Evolutionary conservation across 2,797 vertebrate species (phyloP), one percentile per base, ranked within the genome.

Genomic region (Calcarius lapponicus): DNA sequence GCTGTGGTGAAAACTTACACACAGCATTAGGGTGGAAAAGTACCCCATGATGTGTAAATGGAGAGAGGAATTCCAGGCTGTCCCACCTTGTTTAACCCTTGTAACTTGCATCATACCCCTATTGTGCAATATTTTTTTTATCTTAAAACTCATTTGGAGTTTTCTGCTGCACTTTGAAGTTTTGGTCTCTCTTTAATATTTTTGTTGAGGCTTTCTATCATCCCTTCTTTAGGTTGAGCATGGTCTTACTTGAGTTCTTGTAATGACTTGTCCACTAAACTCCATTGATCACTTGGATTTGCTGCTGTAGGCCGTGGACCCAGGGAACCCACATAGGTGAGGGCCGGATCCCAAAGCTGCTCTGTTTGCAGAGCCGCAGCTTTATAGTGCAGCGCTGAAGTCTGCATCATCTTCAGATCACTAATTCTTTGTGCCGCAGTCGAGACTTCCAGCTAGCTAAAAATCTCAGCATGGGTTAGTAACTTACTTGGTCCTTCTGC

Each of bases 291-390:
- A 1, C 26, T 58, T 65, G 72, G 32, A 8, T 58, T 78, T 73
- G 29, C 47, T 58, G 34, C 36, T 1, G 0, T 3, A 7, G 42
- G n/a, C 47, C 67, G 0, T 5, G 12, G 69, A 65, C 24, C 26
- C 34, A 25, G 45, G 40, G 75, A 80, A 25, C n/a, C 19, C 32
- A 12, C 64, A 2, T 16, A 65, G 53, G 73, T n/a, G 19, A 58
- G 28, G 43, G 32, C 80, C 57, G 74, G 51, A 75, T 95, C 61
- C 82, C 67, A 26, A 42, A 67, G 43, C 64, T 28, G 34, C 40
- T 61, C 65, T 50, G 2, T n/a, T 87, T 48, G 81, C 60, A 56
- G 84, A 70, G 43, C n/a, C 13, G 72, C 85, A 69, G 2, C 53
- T 88, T 86, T 8, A 13, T 34, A 32, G 50, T 34, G 62, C 40